A percentile compares a stretch with the other conserved stretches of the same genome.
Evolutionary conservation across 2,113 vertebrate genomes (phyloP).

Genomic region (Neoarius graeffei): DNA sequence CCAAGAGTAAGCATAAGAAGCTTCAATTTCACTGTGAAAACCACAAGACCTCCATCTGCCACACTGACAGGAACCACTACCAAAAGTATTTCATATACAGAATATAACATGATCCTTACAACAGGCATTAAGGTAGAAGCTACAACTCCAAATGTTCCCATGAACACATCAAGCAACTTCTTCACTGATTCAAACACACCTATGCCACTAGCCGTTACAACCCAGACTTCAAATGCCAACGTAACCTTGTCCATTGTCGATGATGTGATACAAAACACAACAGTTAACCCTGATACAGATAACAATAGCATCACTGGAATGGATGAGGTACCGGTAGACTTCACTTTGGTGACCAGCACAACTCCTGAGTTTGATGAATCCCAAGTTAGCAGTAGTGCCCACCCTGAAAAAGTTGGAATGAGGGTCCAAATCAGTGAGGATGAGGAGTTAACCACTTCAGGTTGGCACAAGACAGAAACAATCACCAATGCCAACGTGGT

Average conservation of each 20-base stretch:
- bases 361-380: constrained; percentile 43
- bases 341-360: constrained; percentile 53
- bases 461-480: constrained; percentile 59
- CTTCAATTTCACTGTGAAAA: not conserved
- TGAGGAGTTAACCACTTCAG: constrained; percentile 53
- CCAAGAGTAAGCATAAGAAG: constrained; percentile 2
- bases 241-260: constrained; percentile 1
- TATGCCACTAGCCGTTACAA: not conserved
- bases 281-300: not conserved
- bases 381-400: constrained; percentile 24
- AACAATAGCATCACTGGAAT: not conserved
- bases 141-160: constrained; percentile 42
- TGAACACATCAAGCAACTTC: constrained; percentile 42
- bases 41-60: not conserved
- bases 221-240: constrained; percentile 40
- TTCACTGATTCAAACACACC: constrained; percentile 43
- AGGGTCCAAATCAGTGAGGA: constrained; percentile 16
- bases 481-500: constrained; percentile 55
- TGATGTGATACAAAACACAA: constrained; percentile 27
- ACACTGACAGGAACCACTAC: not conserved
- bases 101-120: not conserved
- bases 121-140: not conserved
- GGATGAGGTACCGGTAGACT: not conserved
- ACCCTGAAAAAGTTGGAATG: not conserved
- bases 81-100: not conserved